These are phyloP conservation scores for Bombus sibiricus DNA, from an alignment of 1,140 invertebrate species.

Conservation along the genomic window DNA sequence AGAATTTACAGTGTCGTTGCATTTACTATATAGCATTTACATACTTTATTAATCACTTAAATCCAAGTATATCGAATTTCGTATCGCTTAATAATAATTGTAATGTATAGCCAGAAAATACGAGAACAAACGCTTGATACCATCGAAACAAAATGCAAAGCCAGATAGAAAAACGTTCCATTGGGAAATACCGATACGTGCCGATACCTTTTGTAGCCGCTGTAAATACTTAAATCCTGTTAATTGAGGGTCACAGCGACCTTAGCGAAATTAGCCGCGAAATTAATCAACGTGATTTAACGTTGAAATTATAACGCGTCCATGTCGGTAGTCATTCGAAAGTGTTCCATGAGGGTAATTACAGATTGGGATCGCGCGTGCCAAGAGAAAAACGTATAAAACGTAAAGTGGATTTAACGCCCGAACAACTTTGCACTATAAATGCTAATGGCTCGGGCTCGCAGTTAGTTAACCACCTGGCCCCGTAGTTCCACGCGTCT, in stretches of 20 bases:
- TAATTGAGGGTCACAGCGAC: background rate
- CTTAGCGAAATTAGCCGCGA: background rate
- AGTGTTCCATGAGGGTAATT: slow-evolving; percentile 51
- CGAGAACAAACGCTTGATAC: no score
- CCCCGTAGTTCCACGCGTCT: slow-evolving; percentile 59
- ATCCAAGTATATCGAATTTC: background rate
- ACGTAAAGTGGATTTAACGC: slow-evolving; percentile 64
- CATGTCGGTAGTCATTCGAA: slow-evolving; percentile 11
- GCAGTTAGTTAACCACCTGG: slow-evolving; percentile 58
- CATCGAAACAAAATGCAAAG: background rate
- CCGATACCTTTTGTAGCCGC: background rate
- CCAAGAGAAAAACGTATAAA: slow-evolving; percentile 56
- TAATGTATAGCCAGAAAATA: no score
- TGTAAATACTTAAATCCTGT: background rate
- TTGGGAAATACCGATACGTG: background rate
- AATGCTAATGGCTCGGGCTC: slow-evolving; percentile 65
- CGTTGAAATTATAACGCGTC: slow-evolving; percentile 1
- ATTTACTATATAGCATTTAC: no score
- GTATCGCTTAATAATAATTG: background rate
- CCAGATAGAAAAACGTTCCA: background rate
- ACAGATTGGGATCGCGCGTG: slow-evolving; percentile 58
- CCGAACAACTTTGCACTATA: slow-evolving; percentile 71
- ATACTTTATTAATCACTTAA: background rate
- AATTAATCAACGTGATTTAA: slow-evolving; percentile 24
- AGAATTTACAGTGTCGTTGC: no score